Evolutionary conservation across 2,797 vertebrate genomes (phyloP), one percentile per base, ranked within the genome.

Genomic region (Artibeus jamaicensis): DNA sequence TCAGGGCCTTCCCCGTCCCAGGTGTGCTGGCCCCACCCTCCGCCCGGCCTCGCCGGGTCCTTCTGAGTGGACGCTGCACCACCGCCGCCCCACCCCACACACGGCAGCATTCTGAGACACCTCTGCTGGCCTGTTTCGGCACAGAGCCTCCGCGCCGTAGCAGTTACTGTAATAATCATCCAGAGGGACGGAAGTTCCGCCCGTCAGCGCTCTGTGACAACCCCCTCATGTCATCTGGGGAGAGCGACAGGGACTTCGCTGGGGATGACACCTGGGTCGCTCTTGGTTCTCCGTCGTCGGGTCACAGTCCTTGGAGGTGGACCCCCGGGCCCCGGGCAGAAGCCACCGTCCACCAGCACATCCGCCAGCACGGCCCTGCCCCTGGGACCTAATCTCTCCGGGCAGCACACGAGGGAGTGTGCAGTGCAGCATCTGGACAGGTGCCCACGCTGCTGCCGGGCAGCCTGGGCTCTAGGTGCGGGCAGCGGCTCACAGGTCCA

Each of bases 391-490:
- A 19, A 6, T 10, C 7, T 18, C 32, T 55, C 26, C 6, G 18
- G 32, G 55, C 48, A 59, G 22, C 2, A 10, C 34, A 11, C 22
- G 39, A 19, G 32, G 34, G 4, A 5, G 5, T 16, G 19, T 15
- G 1, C 7, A 3, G 4, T 8, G 24, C 50, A 5, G 7, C 14
- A 4, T 14, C 16, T 0, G 3, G 9, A 10, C 29, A 2, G 10
- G 50, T 1, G 21, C 22, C 6, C 39, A 10, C 62, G 46, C 53
- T 24, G 48, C 57, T 8, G 1, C 7, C 7, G 4, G 65, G 9
- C 9, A 19, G 42, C 24, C 9, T n/a, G 18, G 1, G 11, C 18
- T 29, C 24, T 4, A 22, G 65, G 26, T n/a, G 32, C 21, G 46
- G 37, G 29, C 26, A 18, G 22, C 6, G 34, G 44, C 42, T 14